Base-by-base conservation (phyloP, 2,797 vertebrate species). In the Decapterus maruadsi region DNA sequence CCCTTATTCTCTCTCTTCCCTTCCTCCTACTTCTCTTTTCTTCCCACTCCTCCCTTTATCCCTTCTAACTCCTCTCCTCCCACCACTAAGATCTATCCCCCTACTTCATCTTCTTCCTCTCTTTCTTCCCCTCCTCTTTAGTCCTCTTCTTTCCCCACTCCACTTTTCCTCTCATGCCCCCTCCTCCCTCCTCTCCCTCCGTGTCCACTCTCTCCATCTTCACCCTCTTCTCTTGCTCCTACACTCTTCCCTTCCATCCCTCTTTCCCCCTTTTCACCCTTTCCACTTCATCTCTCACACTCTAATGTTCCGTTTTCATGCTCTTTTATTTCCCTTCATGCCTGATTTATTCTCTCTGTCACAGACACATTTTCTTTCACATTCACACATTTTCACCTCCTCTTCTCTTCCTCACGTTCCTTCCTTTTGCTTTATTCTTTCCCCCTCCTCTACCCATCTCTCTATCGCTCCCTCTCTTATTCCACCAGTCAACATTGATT, bases 401-500 rank as follows among this genome's bases (percentile, higher is more conserved):
- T 71, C 64, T 57, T 40, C 10, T 34, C 59, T 34, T 20, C 13
- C 14, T 31, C 3, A 14, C 4, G 2, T 22, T n/a, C 0, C 13
- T 42, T 8, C 0, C 43, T 11, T 19, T 46, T 14, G 1, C 8
- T 34, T 8, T 2, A 0, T 34, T 6, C 36, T 2, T 8, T 13
- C 34, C 4, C 4, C 8, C n/a, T n/a, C 40, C 60, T n/a, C 46
- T 51, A 42, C 22, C 36, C 71, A 46, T 75, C 38, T 38, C 55
- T 38, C 16, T 20, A 19, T 65, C 82, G 20, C 65, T 55, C 29
- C 64, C 43, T 63, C 73, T 31, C 59, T 85, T 86, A 82, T 87
- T 85, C 81, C 68, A 77, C 63, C 72, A 81, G 70, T 88, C 83
- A 70, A 78, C 81, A 84, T 86, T 87, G 86, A 90, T 91, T 91